phyloP scores from a whole-genome alignment of 1,140 invertebrate genomes.

The Aphelinus atriplicis region DNA sequence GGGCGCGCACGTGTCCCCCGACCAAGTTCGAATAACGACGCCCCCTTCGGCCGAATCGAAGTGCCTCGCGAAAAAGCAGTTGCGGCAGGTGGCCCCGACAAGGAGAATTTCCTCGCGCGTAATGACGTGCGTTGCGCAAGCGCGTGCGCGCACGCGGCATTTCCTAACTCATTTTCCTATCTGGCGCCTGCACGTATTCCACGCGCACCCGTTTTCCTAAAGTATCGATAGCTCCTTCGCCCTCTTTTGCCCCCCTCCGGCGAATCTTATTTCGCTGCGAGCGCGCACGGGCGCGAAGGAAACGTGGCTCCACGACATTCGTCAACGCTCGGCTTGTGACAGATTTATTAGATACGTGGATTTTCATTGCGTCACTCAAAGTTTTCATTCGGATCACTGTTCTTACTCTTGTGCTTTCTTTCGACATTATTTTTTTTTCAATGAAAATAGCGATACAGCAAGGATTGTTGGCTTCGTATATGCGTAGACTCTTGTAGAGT shows the following conservation, averaged over 20 bases:
- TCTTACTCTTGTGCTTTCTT: slow-evolving; percentile 2
- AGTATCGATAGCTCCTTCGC: slow-evolving; percentile 27
- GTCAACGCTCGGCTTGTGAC: slow-evolving; percentile 9
- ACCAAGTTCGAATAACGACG: too few relatives aligned
- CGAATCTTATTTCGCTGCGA: slow-evolving; percentile 24
- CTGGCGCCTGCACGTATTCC: too few relatives aligned
- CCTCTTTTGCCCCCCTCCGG: neutral
- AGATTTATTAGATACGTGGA: slow-evolving; percentile 30
- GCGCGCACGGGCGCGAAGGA: neutral
- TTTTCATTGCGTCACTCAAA: slow-evolving; percentile 28
- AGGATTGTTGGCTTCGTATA: too few relatives aligned
- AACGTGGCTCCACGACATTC: slow-evolving; percentile 13
- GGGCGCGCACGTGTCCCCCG: too few relatives aligned
- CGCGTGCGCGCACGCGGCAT: neutral
- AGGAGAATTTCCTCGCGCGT: neutral
- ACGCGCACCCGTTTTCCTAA: slow-evolving; percentile 13
- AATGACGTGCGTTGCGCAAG: neutral
- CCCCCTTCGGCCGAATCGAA: too few relatives aligned
- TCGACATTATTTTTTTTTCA: neutral
- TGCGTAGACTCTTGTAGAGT: too few relatives aligned
- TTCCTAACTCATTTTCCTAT: slow-evolving; percentile 1
- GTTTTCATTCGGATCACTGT: slow-evolving; percentile 23
- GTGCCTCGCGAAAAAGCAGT: too few relatives aligned
- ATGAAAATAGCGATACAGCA: too few relatives aligned
- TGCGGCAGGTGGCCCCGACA: too few relatives aligned